Evolutionary conservation across 2,888 invertebrate genomes (phyloP).

Genomic region (Amphiduros pacificus): DNA sequence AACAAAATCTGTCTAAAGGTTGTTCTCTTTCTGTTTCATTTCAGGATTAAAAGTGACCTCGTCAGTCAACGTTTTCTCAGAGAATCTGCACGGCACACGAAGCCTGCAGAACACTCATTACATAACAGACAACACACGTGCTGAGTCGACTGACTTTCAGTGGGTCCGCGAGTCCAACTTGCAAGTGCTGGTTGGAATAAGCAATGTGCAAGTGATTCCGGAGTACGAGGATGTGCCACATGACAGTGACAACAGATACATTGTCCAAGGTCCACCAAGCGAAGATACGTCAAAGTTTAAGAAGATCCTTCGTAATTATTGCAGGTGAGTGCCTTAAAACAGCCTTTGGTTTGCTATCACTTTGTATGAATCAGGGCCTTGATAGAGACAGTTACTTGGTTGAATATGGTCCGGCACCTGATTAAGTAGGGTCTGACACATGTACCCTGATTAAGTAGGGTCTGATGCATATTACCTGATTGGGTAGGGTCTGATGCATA

Average conservation of each 20-base stretch:
- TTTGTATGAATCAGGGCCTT: too few relatives aligned
- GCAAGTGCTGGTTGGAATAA: slow-evolving; percentile 46
- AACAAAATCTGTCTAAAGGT: too few relatives aligned
- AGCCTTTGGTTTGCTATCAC: too few relatives aligned
- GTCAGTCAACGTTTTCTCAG: slow-evolving; percentile 52
- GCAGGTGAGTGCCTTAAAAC: slow-evolving; percentile 51
- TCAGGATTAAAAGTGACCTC: slow-evolving; percentile 31
- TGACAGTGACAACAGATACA: slow-evolving; percentile 44
- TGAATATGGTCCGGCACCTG: too few relatives aligned
- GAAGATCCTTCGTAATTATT: slow-evolving; percentile 39
- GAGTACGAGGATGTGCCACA: slow-evolving; percentile 52
- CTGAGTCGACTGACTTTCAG: slow-evolving; percentile 44
- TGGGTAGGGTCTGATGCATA: too few relatives aligned
- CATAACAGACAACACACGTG: slow-evolving; percentile 48
- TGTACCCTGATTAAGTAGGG: too few relatives aligned
- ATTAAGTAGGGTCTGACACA: too few relatives aligned
- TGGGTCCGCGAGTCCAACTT: slow-evolving; percentile 51
- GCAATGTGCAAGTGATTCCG: slow-evolving; percentile 49
- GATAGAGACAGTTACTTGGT: too few relatives aligned
- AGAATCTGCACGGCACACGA: slow-evolving; percentile 40
- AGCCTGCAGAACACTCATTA: slow-evolving; percentile 45
- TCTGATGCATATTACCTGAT: too few relatives aligned
- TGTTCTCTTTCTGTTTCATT: background rate
- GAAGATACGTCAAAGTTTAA: slow-evolving; percentile 38
- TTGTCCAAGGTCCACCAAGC: slow-evolving; percentile 31